Evolutionary conservation across 2,888 invertebrate species (phyloP).

Genomic region (Crossocerus cetratus): DNA sequence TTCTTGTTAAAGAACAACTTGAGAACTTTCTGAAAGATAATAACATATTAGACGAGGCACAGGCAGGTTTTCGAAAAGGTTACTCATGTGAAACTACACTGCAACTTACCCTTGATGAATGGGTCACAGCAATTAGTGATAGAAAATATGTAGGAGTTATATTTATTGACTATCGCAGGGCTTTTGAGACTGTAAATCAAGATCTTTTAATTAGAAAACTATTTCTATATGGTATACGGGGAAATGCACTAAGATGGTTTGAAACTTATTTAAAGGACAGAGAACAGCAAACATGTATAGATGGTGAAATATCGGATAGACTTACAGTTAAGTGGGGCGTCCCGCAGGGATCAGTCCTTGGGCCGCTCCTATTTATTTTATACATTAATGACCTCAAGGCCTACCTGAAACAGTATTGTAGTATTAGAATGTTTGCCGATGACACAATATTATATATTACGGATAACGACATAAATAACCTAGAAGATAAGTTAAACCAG

Average conservation of each 20-base stretch:
- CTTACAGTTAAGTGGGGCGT: too few species aligned
- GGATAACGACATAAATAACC: not conserved
- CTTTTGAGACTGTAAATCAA: slow-evolving; percentile 35
- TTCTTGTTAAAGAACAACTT: not conserved
- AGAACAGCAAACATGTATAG: slow-evolving; percentile 4
- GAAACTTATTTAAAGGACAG: not conserved
- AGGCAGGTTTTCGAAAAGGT: too few species aligned
- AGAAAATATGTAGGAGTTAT: slow-evolving; percentile 28
- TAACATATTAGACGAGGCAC: too few species aligned
- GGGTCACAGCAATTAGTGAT: slow-evolving; percentile 13
- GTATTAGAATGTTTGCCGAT: not conserved
- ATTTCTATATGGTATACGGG: not conserved
- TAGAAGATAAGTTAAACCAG: not conserved
- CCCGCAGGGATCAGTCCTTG: not conserved
- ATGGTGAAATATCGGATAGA: not conserved
- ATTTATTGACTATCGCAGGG: slow-evolving; percentile 42
- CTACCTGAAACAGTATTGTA: too few species aligned
- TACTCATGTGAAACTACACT: too few species aligned
- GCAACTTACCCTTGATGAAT: too few species aligned
- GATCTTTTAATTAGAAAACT: slow-evolving; percentile 10
- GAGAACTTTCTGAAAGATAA: not conserved
- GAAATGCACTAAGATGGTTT: not conserved
- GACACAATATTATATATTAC: not conserved
- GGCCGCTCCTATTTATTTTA: slow-evolving; percentile 9
- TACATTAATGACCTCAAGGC: not conserved